These are phyloP conservation scores for Hyles lineata DNA, from an alignment of 2,888 invertebrate genomes.

Conservation along the genomic window DNA sequence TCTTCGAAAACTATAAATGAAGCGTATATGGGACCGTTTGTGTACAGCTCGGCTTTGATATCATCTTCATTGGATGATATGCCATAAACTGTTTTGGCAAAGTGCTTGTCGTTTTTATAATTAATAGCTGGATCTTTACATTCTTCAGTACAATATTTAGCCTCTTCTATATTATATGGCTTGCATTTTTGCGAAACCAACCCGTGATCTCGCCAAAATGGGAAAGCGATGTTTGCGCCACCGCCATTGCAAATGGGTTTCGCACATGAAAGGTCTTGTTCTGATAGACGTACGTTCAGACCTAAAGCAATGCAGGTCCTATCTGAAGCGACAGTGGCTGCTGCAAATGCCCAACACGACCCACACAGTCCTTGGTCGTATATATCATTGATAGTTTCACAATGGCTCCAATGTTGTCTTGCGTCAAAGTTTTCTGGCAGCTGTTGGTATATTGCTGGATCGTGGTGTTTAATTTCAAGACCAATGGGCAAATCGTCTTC, in stretches of 20 bases:
- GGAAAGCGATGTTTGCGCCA: not conserved
- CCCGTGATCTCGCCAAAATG: not conserved
- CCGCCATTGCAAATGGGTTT: not conserved
- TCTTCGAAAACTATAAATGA: not conserved
- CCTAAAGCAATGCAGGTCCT: not conserved
- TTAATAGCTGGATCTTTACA: not conserved
- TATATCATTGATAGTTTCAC: slow-evolving; percentile 6
- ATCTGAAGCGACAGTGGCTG: slow-evolving; percentile 5
- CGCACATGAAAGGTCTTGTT: not conserved
- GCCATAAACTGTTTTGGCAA: not conserved
- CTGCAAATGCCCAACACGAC: not conserved
- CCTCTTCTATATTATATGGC: not conserved
- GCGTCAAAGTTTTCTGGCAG: slow-evolving; percentile 1
- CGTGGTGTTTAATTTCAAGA: not conserved
- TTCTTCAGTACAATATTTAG: not conserved
- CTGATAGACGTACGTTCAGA: not conserved
- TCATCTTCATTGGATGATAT: not conserved
- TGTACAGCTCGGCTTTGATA: slow-evolving; percentile 8
- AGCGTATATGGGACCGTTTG: not conserved
- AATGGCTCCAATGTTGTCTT: not conserved
- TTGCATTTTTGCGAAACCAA: not conserved
- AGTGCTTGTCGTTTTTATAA: slow-evolving; percentile 6
- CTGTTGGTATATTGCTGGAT: not conserved
- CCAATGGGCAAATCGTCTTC: too few species aligned
- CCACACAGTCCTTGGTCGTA: not conserved